phyloP scores from a whole-genome alignment of 1,140 invertebrate species.

The fruit fly (Drosophila melanogaster) region DNA sequence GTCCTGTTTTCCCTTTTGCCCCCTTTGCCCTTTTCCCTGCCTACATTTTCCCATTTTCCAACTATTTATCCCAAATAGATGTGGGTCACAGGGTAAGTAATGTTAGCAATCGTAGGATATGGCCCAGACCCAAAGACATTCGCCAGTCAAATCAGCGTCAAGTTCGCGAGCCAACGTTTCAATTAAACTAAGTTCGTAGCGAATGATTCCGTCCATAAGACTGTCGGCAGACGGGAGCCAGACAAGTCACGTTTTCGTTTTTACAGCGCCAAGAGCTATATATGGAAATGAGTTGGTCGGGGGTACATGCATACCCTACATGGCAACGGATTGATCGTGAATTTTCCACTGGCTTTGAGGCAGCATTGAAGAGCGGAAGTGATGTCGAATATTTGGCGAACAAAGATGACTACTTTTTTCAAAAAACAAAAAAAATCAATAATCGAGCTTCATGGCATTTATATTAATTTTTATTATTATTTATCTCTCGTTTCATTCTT shows the following conservation, averaged over 20 bases:
- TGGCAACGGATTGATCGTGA: neutral
- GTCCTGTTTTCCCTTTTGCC: conserved; percentile 3
- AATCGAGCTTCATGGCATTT: too few species aligned
- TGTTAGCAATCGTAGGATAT: conserved; percentile 26
- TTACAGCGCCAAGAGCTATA: conserved; percentile 48
- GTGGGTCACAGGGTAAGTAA: conserved; percentile 50
- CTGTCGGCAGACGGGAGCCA: conserved; percentile 55
- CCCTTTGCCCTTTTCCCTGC: neutral
- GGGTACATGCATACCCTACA: conserved; percentile 42
- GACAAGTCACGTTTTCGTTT: conserved; percentile 58
- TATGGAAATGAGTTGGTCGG: conserved; percentile 37
- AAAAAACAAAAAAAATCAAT: too few species aligned
- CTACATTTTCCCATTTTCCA: conserved; percentile 1
- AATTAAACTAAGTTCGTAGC: conserved; percentile 50
- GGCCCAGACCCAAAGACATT: conserved; percentile 34
- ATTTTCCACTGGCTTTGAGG: neutral
- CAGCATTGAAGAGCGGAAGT: neutral
- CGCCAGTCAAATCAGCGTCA: conserved; percentile 60
- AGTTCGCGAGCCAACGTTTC: conserved; percentile 53
- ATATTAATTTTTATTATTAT: too few species aligned
- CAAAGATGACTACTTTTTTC: too few species aligned
- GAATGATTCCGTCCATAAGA: conserved; percentile 41
- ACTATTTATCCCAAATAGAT: conserved; percentile 21
- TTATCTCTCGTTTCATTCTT: too few species aligned
- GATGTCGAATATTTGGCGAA: too few species aligned